phyloP scores from a whole-genome alignment of 2,797 vertebrate genomes.

The Antrozous pallidus region DNA sequence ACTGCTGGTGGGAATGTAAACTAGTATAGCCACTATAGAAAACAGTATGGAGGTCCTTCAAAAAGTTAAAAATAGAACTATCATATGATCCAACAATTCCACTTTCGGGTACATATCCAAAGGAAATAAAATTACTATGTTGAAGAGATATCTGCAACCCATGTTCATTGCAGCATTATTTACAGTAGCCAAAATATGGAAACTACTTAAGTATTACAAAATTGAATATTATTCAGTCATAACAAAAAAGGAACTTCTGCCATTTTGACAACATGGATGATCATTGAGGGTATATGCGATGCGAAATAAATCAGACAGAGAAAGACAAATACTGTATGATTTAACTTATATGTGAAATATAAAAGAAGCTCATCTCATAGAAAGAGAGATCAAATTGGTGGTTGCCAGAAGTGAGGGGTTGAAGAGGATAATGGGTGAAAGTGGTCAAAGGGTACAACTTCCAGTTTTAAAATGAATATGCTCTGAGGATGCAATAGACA shows the following conservation, averaged over 20 bases:
- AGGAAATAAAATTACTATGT: neutral
- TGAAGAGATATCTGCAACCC: neutral
- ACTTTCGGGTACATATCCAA: neutral
- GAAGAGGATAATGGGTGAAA: neutral
- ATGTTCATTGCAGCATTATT: neutral
- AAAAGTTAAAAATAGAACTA: neutral
- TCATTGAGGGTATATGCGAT: neutral
- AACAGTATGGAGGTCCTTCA: neutral
- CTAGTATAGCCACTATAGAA: neutral
- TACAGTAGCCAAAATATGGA: neutral
- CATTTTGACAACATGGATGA: neutral
- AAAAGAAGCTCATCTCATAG: neutral
- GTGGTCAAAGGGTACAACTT: neutral
- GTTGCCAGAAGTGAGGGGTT: neutral
- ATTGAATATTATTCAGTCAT: neutral
- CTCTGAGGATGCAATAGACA: neutral
- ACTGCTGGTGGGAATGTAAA: neutral
- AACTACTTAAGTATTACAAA: neutral
- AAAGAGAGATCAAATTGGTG: neutral
- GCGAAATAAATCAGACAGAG: neutral
- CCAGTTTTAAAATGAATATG: neutral
- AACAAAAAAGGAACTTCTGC: neutral
- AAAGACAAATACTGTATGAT: neutral
- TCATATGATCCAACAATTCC: neutral
- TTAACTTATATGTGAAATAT: neutral